phyloP scores from a whole-genome alignment of 2,888 invertebrate species.

The Tetranychus piercei region DNA sequence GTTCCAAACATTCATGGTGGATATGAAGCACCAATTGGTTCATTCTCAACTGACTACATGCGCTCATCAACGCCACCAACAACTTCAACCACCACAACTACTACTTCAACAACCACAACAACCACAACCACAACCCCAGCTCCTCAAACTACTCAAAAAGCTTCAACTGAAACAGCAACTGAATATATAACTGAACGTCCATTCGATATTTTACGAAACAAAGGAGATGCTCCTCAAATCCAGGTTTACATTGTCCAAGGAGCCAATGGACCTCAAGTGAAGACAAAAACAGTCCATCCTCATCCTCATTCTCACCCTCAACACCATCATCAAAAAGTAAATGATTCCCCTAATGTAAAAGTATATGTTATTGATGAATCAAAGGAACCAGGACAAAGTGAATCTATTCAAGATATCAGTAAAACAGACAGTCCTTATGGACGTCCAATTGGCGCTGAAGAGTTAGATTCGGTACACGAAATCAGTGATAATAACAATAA shows the following conservation, averaged over 20 bases:
- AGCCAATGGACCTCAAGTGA: conserved; percentile 13
- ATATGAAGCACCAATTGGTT: neutral
- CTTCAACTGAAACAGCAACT: neutral
- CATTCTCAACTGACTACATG: neutral
- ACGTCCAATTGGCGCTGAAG: conserved; percentile 1
- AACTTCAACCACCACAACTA: conserved; percentile 7
- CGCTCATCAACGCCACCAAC: conserved; percentile 1
- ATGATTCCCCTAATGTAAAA: conserved; percentile 16
- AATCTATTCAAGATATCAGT: conserved; percentile 7
- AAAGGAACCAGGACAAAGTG: neutral
- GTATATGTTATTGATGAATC: conserved; percentile 11
- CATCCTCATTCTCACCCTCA: neutral
- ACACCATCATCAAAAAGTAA: neutral
- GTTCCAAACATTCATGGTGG: neutral
- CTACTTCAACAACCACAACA: conserved; percentile 12
- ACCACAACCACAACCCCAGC: conserved; percentile 1
- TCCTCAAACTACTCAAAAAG: neutral
- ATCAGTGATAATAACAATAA: neutral
- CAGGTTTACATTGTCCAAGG: conserved; percentile 17
- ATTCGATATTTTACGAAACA: conserved; percentile 13
- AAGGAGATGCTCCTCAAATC: conserved; percentile 15
- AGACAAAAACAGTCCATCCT: conserved; percentile 10
- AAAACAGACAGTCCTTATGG: conserved; percentile 9
- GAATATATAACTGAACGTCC: conserved; percentile 9
- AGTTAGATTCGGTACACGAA: neutral